Evolutionary conservation across 2,888 invertebrate genomes (phyloP), one percentile per base, ranked within the genome.

Genomic region (Lycaena phlaeas): DNA sequence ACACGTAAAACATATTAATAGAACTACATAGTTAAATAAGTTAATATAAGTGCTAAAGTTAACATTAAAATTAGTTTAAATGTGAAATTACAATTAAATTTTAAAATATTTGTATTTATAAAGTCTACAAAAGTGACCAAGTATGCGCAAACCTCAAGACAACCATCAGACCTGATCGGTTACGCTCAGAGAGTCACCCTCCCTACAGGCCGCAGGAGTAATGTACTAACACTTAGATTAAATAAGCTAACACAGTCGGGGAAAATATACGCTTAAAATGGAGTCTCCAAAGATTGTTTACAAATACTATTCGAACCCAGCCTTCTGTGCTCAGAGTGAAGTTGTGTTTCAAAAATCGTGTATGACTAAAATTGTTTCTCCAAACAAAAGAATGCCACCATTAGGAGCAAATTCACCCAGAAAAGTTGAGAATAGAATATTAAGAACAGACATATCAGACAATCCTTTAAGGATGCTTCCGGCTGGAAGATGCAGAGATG

Each of bases 301-400:
- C 61, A 87, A 89, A 67, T 90, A 90, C 55, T 93, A 93, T 57
- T 90, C 90, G 4, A 93, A 93, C 63, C 92, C 92, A 40, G 92
- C 92, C 0, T 93, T 93, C 62, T 92, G 92, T 62, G 88, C 90
- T 17, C 90, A 92, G 70, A 92, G 92, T 62, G 93, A 93, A 59
- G 89, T 71, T 50, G 56, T 77, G 18, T 85, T 76, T 44, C 79
- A 86, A 46, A 82, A 82, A 39, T 65, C 68, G 59, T 72, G 75
- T 27, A 53, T 70, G 6, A 66, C 70, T 0, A 73, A 73, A 44
- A 59, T 77, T 0, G 58, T 61, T 1, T 63, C 68, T 1, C 71
- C 75, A 0, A 65, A 71, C 10, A 57, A 67, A 10, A 58, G 61
- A 53, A 86, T 79, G 65, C 61, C 78, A 0, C 85, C 82, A 1